Conservation (phyloP, 2,113 vertebrate genomes). For the Salvelinus sp. region DNA sequence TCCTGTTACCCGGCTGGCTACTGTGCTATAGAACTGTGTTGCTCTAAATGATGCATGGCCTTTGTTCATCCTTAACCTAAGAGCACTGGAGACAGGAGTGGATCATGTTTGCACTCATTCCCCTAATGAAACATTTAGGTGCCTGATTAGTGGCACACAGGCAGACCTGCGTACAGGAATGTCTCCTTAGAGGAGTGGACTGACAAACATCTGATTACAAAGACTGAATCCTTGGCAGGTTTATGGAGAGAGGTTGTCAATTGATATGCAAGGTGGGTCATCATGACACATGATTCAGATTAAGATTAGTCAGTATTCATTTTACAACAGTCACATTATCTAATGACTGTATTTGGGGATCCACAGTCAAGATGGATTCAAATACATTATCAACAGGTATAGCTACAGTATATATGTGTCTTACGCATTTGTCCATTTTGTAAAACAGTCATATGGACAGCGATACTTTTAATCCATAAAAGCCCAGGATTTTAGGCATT, state of each 20-base stretch:
- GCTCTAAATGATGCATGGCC: conserved; percentile 72
- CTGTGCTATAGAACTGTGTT: conserved; percentile 64
- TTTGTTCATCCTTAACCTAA: conserved; percentile 75
- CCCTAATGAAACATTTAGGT: conserved; percentile 66
- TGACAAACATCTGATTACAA: too few relatives aligned
- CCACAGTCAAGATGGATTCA: background rate
- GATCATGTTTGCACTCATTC: conserved; percentile 75
- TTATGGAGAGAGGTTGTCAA: too few relatives aligned
- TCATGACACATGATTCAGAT: too few relatives aligned
- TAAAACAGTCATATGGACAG: too few relatives aligned
- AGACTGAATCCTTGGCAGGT: too few relatives aligned
- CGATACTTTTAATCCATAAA: background rate
- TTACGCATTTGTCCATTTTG: background rate
- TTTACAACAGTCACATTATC: too few relatives aligned
- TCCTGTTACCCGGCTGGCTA: conserved; percentile 63
- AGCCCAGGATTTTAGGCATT: conserved; percentile 27
- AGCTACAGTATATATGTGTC: background rate
- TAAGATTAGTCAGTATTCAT: too few relatives aligned
- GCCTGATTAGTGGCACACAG: conserved; percentile 24
- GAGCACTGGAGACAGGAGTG: conserved; percentile 68
- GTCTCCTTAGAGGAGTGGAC: background rate
- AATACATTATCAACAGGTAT: too few relatives aligned
- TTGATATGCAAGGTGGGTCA: too few relatives aligned
- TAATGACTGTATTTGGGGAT: too few relatives aligned
- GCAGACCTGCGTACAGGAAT: background rate